phyloP scores from a whole-genome alignment of 2,888 invertebrate species.

The Atethmia centrago region DNA sequence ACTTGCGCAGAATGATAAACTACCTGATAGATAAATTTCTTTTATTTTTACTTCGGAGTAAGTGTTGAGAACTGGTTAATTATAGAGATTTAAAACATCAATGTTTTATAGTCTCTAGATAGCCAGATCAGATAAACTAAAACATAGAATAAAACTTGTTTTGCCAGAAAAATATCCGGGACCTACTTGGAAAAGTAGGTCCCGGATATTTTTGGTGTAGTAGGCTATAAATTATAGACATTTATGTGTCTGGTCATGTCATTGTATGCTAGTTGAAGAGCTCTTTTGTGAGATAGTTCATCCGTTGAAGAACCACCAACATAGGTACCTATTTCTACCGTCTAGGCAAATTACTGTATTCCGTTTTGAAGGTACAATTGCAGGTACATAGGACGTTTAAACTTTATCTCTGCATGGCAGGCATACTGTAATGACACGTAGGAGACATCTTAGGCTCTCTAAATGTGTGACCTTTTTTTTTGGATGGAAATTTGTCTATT shows the following conservation, averaged over 20 bases:
- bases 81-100: slow-evolving; percentile 2
- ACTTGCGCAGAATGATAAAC: slow-evolving; percentile 53
- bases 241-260: neutral
- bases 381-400: neutral
- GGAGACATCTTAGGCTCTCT: neutral
- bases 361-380: slow-evolving; percentile 12
- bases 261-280: neutral
- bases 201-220: too few species aligned
- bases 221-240: neutral
- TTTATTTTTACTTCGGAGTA: slow-evolving; percentile 6
- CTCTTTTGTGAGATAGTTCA: neutral
- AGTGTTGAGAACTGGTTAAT: slow-evolving; percentile 3
- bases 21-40: neutral
- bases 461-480: too few species aligned
- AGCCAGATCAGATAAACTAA: neutral
- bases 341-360: slow-evolving; percentile 1
- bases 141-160: neutral
- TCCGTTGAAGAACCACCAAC: neutral
- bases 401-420: slow-evolving; percentile 1
- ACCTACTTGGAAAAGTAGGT: too few species aligned
- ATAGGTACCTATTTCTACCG: neutral
- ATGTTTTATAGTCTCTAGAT: slow-evolving; percentile 11
- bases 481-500: too few species aligned
- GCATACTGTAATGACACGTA: neutral
- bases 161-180: neutral